phyloP scores from a whole-genome alignment of 2,113 vertebrate genomes.

The Penelope pileata region DNA sequence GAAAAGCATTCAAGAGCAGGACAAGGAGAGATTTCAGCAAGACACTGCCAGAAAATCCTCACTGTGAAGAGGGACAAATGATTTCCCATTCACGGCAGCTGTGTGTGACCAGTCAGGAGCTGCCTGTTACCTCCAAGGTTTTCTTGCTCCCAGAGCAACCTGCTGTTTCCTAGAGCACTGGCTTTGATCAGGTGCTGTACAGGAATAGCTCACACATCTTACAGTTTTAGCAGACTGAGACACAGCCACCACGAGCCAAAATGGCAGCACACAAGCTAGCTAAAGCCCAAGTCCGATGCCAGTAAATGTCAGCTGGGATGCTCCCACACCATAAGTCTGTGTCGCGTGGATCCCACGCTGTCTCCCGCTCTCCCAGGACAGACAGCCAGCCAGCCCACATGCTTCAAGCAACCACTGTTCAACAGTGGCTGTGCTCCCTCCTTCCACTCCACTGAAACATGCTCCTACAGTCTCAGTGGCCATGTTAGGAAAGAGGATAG shows the following conservation, averaged over 20 bases:
- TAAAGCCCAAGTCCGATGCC: background rate
- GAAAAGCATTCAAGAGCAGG: background rate
- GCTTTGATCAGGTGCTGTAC: background rate
- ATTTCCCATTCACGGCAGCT: background rate
- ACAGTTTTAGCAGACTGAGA: background rate
- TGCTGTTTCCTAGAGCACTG: background rate
- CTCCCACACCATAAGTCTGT: background rate
- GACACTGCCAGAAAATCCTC: background rate
- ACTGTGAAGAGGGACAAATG: background rate
- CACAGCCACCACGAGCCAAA: background rate
- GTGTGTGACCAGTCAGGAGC: background rate
- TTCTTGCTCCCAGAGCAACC: background rate
- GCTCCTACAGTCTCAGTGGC: background rate
- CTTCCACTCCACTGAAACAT: background rate
- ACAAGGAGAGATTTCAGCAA: background rate
- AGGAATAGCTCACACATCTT: background rate
- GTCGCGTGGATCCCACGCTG: background rate
- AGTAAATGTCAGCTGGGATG: background rate
- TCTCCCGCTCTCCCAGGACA: background rate
- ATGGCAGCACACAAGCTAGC: background rate
- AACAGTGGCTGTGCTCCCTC: background rate
- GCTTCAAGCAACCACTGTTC: background rate
- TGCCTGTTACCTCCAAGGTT: background rate
- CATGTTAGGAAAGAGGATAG: background rate
- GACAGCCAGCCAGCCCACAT: background rate